Conservation (phyloP, 2,113 vertebrate genomes). For the Lophochroa leadbeateri region DNA sequence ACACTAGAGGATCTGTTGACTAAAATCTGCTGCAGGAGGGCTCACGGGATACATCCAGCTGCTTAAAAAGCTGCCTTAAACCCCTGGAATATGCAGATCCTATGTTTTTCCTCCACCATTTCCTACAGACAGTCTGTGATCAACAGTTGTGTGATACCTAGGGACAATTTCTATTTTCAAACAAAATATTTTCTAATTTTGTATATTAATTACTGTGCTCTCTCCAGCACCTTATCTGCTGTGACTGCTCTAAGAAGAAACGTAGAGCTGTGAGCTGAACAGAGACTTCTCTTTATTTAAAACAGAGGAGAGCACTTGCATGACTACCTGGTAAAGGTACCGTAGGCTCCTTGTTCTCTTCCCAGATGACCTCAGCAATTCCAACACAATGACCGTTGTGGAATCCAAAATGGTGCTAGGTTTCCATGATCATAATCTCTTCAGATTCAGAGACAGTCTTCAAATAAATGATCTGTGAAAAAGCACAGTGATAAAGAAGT, state of each 20-base stretch:
- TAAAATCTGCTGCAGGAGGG: accelerated
- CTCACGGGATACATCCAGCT: background rate
- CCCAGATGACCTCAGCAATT: accelerated
- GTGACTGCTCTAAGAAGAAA: background rate
- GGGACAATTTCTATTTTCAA: background rate
- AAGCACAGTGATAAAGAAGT: accelerated
- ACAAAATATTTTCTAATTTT: background rate
- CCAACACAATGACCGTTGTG: background rate
- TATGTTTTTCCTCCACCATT: background rate
- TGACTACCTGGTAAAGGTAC: background rate
- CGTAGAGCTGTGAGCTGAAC: background rate
- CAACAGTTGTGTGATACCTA: accelerated
- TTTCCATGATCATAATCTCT: background rate
- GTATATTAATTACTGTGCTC: too few relatives aligned
- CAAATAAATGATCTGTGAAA: background rate
- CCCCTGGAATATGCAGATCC: background rate
- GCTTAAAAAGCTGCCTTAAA: background rate
- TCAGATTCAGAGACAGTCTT: background rate
- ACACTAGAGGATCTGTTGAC: background rate
- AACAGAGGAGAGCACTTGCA: background rate
- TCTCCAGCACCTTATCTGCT: background rate
- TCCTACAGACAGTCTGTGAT: background rate
- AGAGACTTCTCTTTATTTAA: background rate
- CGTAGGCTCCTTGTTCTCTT: accelerated
- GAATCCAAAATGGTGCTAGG: background rate